Evolutionary conservation across 2,113 vertebrate species (phyloP).

Genomic region (Cygnus atratus): DNA sequence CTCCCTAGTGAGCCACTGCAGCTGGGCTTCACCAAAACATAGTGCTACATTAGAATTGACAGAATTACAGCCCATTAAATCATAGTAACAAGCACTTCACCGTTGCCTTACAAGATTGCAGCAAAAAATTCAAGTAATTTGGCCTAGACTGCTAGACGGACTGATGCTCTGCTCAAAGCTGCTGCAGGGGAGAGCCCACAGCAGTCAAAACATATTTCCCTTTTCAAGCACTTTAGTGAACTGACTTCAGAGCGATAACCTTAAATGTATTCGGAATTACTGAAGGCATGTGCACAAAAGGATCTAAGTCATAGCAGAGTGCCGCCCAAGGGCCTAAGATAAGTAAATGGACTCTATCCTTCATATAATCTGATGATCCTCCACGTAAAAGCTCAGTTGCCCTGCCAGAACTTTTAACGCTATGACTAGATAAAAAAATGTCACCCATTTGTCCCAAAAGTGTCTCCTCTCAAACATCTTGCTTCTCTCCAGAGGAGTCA

Average conservation of each 20-base stretch:
- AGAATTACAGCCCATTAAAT: neutral
- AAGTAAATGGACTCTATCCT: neutral
- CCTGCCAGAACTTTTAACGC: neutral
- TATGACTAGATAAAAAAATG: neutral
- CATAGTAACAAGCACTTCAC: neutral
- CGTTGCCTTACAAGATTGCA: neutral
- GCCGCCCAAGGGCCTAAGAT: neutral
- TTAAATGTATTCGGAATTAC: neutral
- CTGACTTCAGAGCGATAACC: neutral
- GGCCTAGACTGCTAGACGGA: neutral
- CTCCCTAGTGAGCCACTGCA: neutral
- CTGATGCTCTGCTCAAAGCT: neutral
- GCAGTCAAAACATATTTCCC: neutral
- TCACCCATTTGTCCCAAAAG: too few relatives aligned
- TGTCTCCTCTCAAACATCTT: neutral
- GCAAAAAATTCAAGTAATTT: neutral
- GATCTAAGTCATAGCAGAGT: neutral
- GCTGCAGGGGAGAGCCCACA: neutral
- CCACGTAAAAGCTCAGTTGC: rapidly evolving
- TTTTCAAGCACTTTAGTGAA: neutral
- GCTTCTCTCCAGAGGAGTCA: neutral
- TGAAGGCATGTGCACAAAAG: neutral
- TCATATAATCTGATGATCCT: too few relatives aligned
- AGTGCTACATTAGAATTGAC: neutral
- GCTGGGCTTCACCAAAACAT: neutral